Conservation (phyloP, 2,797 vertebrate species). For the Falco rusticolus region DNA sequence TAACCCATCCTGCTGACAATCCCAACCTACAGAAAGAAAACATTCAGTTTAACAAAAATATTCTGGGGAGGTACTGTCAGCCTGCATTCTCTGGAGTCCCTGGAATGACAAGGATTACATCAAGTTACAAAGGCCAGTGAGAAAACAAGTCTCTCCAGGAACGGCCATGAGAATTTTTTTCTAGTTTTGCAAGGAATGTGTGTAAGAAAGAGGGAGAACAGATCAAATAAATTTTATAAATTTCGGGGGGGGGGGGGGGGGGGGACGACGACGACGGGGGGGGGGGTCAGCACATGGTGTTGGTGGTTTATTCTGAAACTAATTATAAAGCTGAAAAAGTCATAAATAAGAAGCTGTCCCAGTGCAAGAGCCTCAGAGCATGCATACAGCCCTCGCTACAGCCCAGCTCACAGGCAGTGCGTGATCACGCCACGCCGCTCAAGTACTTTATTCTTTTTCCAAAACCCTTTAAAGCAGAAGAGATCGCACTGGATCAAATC, state of each 20-base stretch:
- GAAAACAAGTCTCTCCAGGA: neutral
- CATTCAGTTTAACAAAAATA: neutral
- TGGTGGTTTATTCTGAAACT: neutral
- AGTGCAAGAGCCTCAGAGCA: neutral
- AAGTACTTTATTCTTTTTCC: neutral
- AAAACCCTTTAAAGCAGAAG: neutral
- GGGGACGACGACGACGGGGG: no score
- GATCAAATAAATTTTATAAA: neutral
- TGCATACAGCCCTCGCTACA: fast-evolving
- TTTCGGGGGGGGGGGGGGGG: no score
- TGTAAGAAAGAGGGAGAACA: neutral
- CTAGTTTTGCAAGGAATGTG: neutral
- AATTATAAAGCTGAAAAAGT: neutral
- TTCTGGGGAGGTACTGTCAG: neutral
- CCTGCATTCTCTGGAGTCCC: neutral
- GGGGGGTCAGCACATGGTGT: neutral
- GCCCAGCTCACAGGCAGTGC: neutral
- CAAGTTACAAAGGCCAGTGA: neutral
- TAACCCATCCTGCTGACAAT: neutral
- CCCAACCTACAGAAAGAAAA: neutral
- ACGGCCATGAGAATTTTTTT: neutral
- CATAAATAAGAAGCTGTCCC: neutral
- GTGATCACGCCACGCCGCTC: neutral
- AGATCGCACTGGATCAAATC: neutral
- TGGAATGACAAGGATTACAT: neutral